A percentile compares a stretch with the other conserved stretches of the same genome.
Conservation (phyloP, 2,888 invertebrate species). For the Pterostichus madidus region DNA sequence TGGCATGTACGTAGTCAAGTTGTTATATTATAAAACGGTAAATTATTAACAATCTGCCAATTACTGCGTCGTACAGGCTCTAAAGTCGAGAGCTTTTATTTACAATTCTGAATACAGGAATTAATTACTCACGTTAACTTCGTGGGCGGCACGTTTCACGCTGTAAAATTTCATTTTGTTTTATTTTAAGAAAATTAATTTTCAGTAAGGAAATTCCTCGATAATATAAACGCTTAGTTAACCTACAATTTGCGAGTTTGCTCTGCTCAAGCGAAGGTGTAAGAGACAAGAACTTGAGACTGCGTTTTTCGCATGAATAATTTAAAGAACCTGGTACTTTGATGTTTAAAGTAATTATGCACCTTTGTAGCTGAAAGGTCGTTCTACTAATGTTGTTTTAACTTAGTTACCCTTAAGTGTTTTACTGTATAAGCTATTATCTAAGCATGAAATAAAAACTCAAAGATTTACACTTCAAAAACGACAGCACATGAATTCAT, state of each 20-base stretch:
- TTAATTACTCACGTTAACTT: no score
- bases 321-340: constrained; percentile 51
- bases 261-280: constrained; percentile 8
- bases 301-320: constrained; percentile 42
- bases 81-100: not conserved
- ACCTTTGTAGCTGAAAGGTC: constrained; percentile 42
- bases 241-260: constrained; percentile 18
- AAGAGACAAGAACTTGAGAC: constrained; percentile 13
- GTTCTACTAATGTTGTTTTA: constrained; percentile 32
- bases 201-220: constrained; percentile 7
- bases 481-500: no score
- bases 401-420: constrained; percentile 34
- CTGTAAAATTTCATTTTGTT: not conserved
- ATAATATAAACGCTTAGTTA: constrained; percentile 4
- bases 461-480: no score
- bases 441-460: not conserved
- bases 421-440: constrained; percentile 22
- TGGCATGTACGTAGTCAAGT: not conserved
- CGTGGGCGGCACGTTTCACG: not conserved
- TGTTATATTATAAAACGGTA: constrained; percentile 5
- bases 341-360: constrained; percentile 49
- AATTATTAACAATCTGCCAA: not conserved
- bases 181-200: constrained; percentile 29
- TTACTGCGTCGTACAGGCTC: not conserved
- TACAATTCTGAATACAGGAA: not conserved